Evolutionary conservation across 64 coral and sea anemone species (phyloP).

Genomic region (Porites australiensis): DNA sequence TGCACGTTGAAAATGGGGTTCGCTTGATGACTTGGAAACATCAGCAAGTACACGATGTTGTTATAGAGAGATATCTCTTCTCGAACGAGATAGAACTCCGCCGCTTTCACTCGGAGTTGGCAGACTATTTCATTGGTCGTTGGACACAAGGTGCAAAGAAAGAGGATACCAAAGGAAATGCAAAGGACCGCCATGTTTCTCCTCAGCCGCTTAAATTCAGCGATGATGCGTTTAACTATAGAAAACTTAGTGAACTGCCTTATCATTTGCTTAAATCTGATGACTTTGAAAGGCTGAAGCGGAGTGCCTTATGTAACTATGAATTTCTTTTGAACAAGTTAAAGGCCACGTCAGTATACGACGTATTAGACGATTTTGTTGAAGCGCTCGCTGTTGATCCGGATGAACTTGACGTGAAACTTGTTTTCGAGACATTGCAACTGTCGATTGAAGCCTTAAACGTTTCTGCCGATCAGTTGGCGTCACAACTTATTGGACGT

Average conservation of each 20-base stretch:
- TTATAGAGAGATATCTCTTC: constrained; percentile 80
- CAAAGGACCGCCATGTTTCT: constrained; percentile 82
- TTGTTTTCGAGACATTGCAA: constrained; percentile 89
- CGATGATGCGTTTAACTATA: constrained; percentile 69
- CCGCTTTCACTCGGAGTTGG: constrained; percentile 68
- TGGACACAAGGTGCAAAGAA: constrained; percentile 77
- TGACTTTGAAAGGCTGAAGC: constrained; percentile 88
- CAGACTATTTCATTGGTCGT: constrained; percentile 84
- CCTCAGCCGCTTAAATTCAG: constrained; percentile 74
- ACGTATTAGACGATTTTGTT: constrained; percentile 89
- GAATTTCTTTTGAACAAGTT: constrained; percentile 87
- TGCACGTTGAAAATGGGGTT: constrained; percentile 75
- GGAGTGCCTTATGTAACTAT: constrained; percentile 87
- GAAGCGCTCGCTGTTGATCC: constrained; percentile 78
- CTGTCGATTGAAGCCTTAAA: constrained; percentile 91
- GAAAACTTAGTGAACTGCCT: constrained; percentile 87
- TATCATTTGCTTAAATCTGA: constrained; percentile 82
- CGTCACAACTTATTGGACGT: constrained; percentile 96
- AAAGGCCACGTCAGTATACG: constrained; percentile 73
- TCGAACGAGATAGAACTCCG: constrained; percentile 55
- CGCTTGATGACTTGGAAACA: constrained; percentile 83
- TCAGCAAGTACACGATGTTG: constrained; percentile 81
- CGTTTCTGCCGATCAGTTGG: constrained; percentile 78
- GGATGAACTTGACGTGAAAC: constrained; percentile 80
- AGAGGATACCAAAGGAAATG: constrained; percentile 61